These are phyloP conservation scores for Eupsilia transversa DNA, from an alignment of 2,888 invertebrate genomes.

Conservation along the genomic window DNA sequence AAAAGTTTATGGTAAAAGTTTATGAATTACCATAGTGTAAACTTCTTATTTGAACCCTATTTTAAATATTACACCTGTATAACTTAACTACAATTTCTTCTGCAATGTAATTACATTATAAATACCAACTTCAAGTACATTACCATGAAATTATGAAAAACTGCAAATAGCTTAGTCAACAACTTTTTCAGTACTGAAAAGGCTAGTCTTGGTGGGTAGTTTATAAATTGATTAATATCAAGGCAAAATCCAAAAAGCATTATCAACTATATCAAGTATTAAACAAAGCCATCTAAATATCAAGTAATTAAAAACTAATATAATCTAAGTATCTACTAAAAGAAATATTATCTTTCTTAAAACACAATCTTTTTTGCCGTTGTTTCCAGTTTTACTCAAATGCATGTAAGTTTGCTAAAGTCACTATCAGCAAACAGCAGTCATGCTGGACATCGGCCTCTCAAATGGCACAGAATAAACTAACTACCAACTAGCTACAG, in stretches of 20 bases:
- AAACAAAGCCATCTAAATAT: slow-evolving; percentile 25
- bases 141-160: neutral
- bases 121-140: neutral
- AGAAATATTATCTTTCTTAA: slow-evolving; percentile 20
- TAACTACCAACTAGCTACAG: neutral
- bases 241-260: neutral
- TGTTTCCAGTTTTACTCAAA: neutral
- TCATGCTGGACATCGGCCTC: neutral
- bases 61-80: too few relatives aligned
- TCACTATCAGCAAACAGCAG: neutral
- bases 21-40: neutral
- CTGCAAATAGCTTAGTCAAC: neutral
- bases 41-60: too few relatives aligned
- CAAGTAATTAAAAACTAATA: slow-evolving; percentile 26
- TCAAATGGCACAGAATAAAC: neutral
- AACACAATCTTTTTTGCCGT: neutral
- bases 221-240: neutral
- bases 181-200: slow-evolving; percentile 6
- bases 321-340: slow-evolving; percentile 6
- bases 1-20: neutral
- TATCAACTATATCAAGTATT: neutral
- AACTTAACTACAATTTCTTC: too few relatives aligned
- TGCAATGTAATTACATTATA: too few relatives aligned
- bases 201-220: neutral
- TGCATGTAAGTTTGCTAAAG: neutral